Evolutionary conservation across 1,140 invertebrate species (phyloP).

Genomic region (Notospermus geniculatus): DNA sequence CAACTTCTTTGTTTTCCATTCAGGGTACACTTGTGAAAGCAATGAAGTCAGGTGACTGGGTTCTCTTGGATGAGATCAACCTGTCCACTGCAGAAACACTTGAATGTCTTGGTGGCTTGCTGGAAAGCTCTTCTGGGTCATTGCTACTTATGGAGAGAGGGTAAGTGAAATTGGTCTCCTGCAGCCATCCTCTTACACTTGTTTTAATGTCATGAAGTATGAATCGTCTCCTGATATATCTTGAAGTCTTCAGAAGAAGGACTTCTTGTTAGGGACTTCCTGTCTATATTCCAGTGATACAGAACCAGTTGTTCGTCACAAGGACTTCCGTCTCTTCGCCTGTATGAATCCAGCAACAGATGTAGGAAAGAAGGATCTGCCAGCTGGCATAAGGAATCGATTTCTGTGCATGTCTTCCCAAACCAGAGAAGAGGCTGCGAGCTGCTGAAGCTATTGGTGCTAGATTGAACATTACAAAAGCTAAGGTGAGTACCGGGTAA

Average conservation of each 20-base stretch:
- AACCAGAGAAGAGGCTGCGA: constrained; percentile 60
- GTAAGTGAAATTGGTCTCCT: too few relatives aligned
- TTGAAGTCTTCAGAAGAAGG: neutral
- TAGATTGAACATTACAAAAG: constrained; percentile 79
- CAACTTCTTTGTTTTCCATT: constrained; percentile 24
- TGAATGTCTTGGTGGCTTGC: constrained; percentile 87
- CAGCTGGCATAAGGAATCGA: constrained; percentile 85
- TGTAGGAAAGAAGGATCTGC: constrained; percentile 96
- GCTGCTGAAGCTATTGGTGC: constrained; percentile 73
- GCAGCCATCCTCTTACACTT: too few relatives aligned
- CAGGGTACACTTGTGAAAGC: constrained; percentile 86
- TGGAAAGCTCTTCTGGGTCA: constrained; percentile 77
- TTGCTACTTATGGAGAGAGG: constrained; percentile 83
- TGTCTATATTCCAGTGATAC: constrained; percentile 47
- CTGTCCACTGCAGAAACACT: constrained; percentile 92
- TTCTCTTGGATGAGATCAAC: constrained; percentile 97
- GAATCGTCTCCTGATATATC: too few relatives aligned
- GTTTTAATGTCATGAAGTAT: too few relatives aligned
- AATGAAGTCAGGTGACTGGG: constrained; percentile 86
- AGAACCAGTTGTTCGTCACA: constrained; percentile 73
- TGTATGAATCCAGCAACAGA: constrained; percentile 99
- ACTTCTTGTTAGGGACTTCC: too few relatives aligned
- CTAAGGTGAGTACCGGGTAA: constrained; percentile 62
- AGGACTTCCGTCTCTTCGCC: constrained; percentile 92
- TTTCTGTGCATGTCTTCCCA: constrained; percentile 80